phyloP scores from a whole-genome alignment of 2,797 vertebrate species.

The Furcifer pardalis region DNA sequence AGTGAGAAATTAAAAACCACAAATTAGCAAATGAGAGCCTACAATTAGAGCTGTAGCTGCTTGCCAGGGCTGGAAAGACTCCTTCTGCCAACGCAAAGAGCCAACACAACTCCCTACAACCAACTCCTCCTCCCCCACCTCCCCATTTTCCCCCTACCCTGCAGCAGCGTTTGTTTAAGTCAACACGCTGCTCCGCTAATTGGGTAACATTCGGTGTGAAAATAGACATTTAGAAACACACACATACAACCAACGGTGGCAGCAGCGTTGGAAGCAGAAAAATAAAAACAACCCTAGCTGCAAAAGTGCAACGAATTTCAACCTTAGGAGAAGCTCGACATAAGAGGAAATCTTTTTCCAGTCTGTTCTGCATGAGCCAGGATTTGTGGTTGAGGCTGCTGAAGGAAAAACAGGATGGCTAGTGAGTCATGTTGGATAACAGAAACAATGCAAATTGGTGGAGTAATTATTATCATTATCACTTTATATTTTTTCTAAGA shows the following conservation, averaged over 20 bases:
- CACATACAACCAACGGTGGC: background rate
- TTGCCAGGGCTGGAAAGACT: conserved; percentile 54
- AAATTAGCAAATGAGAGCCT: conserved; percentile 39
- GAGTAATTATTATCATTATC: background rate
- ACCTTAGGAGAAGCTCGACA: background rate
- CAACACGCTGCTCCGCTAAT: conserved; percentile 81
- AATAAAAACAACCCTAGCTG: conserved; percentile 72
- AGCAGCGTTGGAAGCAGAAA: conserved; percentile 65
- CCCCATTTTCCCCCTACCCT: conserved; percentile 46
- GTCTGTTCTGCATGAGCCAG: too few species aligned
- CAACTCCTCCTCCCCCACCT: conserved; percentile 68
- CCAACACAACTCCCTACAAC: conserved; percentile 63
- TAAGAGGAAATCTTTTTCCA: background rate
- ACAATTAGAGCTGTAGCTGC: conserved; percentile 46
- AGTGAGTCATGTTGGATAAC: too few species aligned
- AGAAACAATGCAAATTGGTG: background rate
- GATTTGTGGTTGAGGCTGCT: too few species aligned
- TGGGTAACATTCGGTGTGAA: conserved; percentile 80
- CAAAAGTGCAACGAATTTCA: conserved; percentile 48
- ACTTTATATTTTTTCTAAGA: too few species aligned
- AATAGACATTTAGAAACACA: conserved; percentile 75
- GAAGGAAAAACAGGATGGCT: background rate
- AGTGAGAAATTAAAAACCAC: conserved; percentile 53
- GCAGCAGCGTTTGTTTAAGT: conserved; percentile 78
- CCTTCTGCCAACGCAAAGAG: conserved; percentile 71